A percentile compares a stretch with the other conserved stretches of the same genome.
These are phyloP conservation scores for Heliconius cydno DNA, from an alignment of 2,888 invertebrate genomes.

Conservation along the genomic window DNA sequence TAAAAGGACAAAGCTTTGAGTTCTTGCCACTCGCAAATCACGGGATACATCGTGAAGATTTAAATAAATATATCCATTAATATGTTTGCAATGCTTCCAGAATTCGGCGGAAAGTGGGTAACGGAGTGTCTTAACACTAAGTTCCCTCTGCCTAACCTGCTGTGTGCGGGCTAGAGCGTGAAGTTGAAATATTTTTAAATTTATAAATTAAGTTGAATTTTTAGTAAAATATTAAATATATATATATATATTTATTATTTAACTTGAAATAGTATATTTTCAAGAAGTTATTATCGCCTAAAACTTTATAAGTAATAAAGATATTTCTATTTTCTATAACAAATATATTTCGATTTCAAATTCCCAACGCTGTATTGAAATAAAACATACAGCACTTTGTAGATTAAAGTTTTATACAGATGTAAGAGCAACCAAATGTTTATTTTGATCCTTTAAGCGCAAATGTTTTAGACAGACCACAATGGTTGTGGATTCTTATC, in stretches of 20 bases:
- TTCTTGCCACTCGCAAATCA: too few species aligned
- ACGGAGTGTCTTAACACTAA: too few species aligned
- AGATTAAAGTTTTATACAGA: slow-evolving; percentile 18
- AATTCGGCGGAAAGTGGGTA: too few species aligned
- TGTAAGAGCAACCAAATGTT: slow-evolving; percentile 1
- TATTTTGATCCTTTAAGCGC: neutral
- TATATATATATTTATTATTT: neutral
- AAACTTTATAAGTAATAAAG: neutral
- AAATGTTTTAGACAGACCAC: neutral
- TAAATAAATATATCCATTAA: too few species aligned
- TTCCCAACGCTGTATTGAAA: slow-evolving; percentile 4
- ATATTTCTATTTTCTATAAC: slow-evolving; percentile 2
- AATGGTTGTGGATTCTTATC: neutral
- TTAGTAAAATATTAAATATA: too few species aligned
- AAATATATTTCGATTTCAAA: slow-evolving; percentile 5
- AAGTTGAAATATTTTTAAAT: too few species aligned
- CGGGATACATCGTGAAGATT: too few species aligned
- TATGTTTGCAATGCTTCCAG: too few species aligned
- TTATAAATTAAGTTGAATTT: too few species aligned
- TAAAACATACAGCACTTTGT: slow-evolving; percentile 19
- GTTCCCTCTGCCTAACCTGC: too few species aligned
- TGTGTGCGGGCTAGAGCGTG: too few species aligned
- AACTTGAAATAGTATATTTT: neutral
- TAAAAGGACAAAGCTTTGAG: too few species aligned
- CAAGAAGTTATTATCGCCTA: neutral